Conservation (phyloP, 2,888 invertebrate genomes). For the Dynastes maya region DNA sequence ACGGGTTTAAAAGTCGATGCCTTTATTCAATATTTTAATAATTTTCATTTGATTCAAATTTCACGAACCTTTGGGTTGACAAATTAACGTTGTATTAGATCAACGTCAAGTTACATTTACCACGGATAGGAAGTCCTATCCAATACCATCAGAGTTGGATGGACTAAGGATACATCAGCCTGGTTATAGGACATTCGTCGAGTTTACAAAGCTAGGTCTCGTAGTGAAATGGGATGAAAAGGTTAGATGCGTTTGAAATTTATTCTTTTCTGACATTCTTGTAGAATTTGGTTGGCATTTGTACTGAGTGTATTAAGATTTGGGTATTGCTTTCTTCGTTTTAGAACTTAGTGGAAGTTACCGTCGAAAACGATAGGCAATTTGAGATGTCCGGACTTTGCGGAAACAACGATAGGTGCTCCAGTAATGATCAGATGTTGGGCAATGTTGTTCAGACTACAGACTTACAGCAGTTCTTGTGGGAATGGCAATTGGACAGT, state of each 20-base stretch:
- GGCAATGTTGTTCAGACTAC: background rate
- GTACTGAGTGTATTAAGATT: too few relatives aligned
- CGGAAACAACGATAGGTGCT: slow-evolving; percentile 29
- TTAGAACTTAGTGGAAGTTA: slow-evolving; percentile 11
- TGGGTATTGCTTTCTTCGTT: background rate
- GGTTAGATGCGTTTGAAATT: background rate
- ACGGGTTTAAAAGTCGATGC: too few relatives aligned
- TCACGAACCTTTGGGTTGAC: too few relatives aligned
- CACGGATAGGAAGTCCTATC: background rate
- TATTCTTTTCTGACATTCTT: too few relatives aligned
- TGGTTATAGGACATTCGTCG: background rate
- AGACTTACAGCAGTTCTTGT: background rate
- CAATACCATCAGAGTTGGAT: slow-evolving; percentile 7
- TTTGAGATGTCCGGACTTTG: slow-evolving; percentile 12
- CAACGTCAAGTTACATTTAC: background rate
- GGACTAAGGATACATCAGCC: background rate
- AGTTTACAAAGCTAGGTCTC: slow-evolving; percentile 4
- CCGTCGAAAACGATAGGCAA: background rate
- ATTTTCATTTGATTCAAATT: too few relatives aligned
- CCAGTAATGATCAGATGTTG: slow-evolving; percentile 15
- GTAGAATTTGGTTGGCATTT: too few relatives aligned
- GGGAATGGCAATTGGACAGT: slow-evolving; percentile 12
- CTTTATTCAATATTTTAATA: too few relatives aligned
- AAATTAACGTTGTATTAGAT: background rate
- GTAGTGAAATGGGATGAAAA: slow-evolving; percentile 8